Percentiles rank a stretch among this genome's conserved stretches.
phyloP scores from a whole-genome alignment of 2,888 invertebrate species.

The Isotomurus palustris region DNA sequence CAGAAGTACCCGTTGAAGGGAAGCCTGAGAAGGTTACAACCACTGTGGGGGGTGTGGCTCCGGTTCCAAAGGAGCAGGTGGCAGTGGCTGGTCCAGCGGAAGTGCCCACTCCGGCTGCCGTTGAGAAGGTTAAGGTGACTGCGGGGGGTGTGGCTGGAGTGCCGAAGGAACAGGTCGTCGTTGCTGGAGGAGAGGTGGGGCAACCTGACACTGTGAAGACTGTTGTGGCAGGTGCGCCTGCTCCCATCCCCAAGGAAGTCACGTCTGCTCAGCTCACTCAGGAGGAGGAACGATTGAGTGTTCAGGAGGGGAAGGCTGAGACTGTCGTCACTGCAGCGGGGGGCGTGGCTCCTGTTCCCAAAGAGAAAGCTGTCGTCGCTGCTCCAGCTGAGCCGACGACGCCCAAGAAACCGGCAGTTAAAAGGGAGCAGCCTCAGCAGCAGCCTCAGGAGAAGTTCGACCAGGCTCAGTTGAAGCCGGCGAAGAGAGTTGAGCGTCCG shows the following conservation, averaged over 20 bases:
- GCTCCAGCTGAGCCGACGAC: too few species aligned
- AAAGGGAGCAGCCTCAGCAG: conserved; percentile 4
- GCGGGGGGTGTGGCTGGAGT: not conserved
- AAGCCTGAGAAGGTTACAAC: not conserved
- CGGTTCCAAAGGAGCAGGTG: not conserved
- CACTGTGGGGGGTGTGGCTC: not conserved
- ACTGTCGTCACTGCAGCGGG: not conserved
- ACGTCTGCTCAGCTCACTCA: not conserved
- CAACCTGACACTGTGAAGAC: not conserved
- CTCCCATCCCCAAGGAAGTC: not conserved
- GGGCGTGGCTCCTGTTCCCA: too few species aligned
- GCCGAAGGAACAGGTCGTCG: too few species aligned
- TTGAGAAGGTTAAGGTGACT: not conserved
- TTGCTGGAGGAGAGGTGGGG: too few species aligned
- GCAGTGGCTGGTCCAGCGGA: not conserved
- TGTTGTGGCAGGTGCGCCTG: not conserved
- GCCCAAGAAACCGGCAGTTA: not conserved
- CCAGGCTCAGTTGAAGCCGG: conserved; percentile 12
- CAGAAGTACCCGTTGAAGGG: conserved; percentile 1
- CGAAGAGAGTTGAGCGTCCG: conserved; percentile 10
- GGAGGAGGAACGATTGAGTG: not conserved
- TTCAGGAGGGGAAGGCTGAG: not conserved
- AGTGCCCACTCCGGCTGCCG: not conserved
- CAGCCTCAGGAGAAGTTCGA: conserved; percentile 17
- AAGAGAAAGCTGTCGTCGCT: not conserved